A percentile compares a stretch with the other conserved stretches of the same genome.
Evolutionary conservation across 2,113 vertebrate species (phyloP).

Genomic region (Dinomys branickii): DNA sequence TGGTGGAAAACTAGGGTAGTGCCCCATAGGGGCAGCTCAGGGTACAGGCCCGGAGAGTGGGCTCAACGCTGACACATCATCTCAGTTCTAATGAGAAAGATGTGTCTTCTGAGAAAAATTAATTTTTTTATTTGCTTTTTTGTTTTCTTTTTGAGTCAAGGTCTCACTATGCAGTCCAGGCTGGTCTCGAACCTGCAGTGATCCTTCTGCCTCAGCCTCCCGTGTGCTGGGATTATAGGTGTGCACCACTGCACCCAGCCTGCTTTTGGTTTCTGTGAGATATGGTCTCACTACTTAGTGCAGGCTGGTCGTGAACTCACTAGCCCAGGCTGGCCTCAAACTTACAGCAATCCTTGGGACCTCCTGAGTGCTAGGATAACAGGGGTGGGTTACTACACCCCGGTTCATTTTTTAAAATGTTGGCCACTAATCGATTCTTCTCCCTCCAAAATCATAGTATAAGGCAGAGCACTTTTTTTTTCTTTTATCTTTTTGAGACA

Average conservation of each 20-base stretch:
- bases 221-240: not conserved
- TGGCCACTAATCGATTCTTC: not conserved
- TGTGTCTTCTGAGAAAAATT: not conserved
- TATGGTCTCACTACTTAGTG: too few species aligned
- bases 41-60: not conserved
- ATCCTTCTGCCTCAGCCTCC: not conserved
- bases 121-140: not conserved
- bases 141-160: not conserved
- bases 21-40: accelerated
- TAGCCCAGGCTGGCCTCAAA: not conserved
- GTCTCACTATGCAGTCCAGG: not conserved
- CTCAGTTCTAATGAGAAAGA: not conserved
- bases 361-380: not conserved
- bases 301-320: not conserved
- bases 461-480: too few species aligned
- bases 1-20: not conserved
- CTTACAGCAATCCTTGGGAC: not conserved
- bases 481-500: too few species aligned
- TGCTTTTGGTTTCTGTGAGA: too few species aligned
- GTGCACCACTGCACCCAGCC: not conserved
- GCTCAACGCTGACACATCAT: not conserved
- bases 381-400: not conserved
- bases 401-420: not conserved
- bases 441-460: not conserved
- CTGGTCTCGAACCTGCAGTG: not conserved